A percentile compares a stretch with the other conserved stretches of the same genome.
These are phyloP conservation scores for Oscheius sp. DNA, from an alignment of 2,888 invertebrate genomes.

Conservation along the genomic window DNA sequence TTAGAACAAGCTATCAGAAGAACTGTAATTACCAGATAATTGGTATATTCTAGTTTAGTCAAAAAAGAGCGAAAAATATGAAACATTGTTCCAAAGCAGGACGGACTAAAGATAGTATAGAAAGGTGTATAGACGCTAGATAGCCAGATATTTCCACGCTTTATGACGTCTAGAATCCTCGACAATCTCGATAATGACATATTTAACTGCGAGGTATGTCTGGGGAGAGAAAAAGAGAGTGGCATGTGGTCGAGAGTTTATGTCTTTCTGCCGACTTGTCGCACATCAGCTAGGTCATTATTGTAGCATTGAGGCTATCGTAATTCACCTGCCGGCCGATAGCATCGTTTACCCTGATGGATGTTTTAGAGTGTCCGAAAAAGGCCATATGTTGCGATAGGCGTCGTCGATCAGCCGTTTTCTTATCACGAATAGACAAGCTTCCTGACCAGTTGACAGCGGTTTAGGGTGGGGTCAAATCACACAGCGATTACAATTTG, in stretches of 20 bases:
- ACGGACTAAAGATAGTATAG: too few relatives aligned
- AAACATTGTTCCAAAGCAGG: too few relatives aligned
- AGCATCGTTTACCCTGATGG: constrained; percentile 20
- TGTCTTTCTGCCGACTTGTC: constrained; percentile 6
- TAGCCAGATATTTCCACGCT: too few relatives aligned
- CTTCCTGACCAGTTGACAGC: too few relatives aligned
- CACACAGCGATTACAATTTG: too few relatives aligned
- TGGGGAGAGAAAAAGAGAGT: too few relatives aligned
- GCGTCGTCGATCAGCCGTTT: background rate
- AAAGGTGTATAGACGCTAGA: too few relatives aligned
- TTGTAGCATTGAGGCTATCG: constrained; percentile 14
- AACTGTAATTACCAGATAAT: background rate
- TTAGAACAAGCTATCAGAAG: background rate
- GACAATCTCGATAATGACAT: too few relatives aligned
- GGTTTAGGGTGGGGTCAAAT: too few relatives aligned
- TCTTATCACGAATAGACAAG: background rate
- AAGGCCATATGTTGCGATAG: constrained; percentile 14
- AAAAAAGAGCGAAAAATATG: too few relatives aligned
- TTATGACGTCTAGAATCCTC: too few relatives aligned
- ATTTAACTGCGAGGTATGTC: too few relatives aligned
- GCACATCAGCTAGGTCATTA: constrained; percentile 14
- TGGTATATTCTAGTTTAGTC: background rate
- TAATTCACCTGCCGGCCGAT: constrained; percentile 12
- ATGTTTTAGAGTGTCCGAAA: constrained; percentile 10
- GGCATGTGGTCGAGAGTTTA: background rate